These are phyloP conservation scores for Colletes latitarsis DNA, from an alignment of 1,140 invertebrate species.

Conservation along the genomic window DNA sequence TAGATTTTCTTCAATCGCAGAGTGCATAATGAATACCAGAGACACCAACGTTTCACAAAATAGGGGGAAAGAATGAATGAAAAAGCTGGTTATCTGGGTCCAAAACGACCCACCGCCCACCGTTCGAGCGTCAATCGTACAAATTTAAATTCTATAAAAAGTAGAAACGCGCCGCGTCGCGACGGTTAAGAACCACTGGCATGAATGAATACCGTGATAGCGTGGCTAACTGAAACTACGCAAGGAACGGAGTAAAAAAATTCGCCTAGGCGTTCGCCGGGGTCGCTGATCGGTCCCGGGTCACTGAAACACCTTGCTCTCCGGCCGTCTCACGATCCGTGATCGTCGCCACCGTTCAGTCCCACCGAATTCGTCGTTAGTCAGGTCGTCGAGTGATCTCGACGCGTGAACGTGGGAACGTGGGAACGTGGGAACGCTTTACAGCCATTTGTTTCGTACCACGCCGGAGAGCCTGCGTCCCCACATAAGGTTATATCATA, in stretches of 20 bases:
- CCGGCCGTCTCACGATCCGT: conserved; percentile 42
- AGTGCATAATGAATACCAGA: no score
- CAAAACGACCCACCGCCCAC: no score
- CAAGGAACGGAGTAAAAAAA: conserved; percentile 28
- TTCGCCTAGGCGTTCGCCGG: not conserved
- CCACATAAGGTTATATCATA: conserved; percentile 96
- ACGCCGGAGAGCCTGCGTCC: conserved; percentile 88
- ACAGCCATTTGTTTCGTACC: conserved; percentile 86
- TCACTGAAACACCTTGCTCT: conserved; percentile 53
- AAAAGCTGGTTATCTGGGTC: no score
- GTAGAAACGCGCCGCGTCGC: no score
- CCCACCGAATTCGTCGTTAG: conserved; percentile 37
- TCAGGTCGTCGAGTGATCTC: conserved; percentile 16
- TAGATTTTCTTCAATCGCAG: no score
- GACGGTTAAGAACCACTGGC: no score
- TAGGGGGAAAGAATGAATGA: no score
- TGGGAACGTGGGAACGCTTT: conserved; percentile 78
- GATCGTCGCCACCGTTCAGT: conserved; percentile 14
- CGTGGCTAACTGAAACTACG: conserved; percentile 20
- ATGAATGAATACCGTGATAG: not conserved
- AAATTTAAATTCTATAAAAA: no score
- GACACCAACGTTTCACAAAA: no score
- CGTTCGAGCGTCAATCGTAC: no score
- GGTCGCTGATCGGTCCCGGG: not conserved
- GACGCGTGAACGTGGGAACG: not conserved